A percentile compares a stretch with the other conserved stretches of the same genome.
phyloP scores from a whole-genome alignment of 2,113 vertebrate species.

The Spheniscus mendiculus region DNA sequence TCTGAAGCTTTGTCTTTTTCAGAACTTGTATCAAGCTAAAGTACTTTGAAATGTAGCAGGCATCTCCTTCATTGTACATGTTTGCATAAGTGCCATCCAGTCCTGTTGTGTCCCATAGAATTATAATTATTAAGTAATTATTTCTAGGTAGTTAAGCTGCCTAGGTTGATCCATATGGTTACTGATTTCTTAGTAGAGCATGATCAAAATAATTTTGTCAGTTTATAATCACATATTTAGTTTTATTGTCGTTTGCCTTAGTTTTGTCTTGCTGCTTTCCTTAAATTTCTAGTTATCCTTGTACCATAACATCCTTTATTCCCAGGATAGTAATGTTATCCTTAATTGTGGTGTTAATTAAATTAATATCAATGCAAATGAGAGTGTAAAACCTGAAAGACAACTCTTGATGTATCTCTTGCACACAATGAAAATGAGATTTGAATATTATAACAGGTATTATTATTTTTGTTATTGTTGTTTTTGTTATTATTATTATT shows the following conservation, averaged over 20 bases:
- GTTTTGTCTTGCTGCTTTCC: background rate
- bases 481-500: background rate
- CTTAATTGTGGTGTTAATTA: background rate
- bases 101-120: background rate
- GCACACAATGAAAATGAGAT: background rate
- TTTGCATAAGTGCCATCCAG: background rate
- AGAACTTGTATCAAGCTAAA: background rate
- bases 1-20: background rate
- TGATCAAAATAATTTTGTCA: background rate
- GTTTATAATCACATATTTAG: background rate
- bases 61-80: rapidly evolving
- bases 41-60: background rate
- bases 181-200: background rate
- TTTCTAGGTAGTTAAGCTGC: background rate
- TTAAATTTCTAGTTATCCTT: background rate
- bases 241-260: background rate
- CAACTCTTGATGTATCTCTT: background rate
- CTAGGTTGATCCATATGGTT: background rate
- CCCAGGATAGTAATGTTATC: background rate
- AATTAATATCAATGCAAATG: background rate
- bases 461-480: background rate
- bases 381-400: background rate
- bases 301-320: background rate
- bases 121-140: background rate
- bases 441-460: background rate